phyloP scores from a whole-genome alignment of 2,113 vertebrate species.

The Connochaetes taurinus region DNA sequence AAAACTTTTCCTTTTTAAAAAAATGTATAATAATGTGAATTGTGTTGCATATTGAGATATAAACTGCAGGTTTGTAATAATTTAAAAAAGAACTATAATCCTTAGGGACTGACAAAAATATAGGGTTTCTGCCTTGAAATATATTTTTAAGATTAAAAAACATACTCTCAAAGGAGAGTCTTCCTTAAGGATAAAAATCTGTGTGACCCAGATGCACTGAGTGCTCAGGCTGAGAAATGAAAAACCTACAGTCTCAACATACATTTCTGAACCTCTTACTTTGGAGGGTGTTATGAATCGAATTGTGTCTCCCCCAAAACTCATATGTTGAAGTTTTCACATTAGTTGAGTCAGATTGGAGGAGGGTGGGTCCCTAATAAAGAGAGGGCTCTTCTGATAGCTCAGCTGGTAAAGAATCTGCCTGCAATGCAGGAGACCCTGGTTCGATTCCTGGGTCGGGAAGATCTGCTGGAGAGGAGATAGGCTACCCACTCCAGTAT shows the following conservation, averaged over 20 bases:
- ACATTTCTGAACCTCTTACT: neutral
- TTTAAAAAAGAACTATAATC: neutral
- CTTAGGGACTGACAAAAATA: neutral
- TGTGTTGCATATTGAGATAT: neutral
- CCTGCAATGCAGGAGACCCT: neutral
- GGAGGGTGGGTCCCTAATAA: neutral
- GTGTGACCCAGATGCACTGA: neutral
- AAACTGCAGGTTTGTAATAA: neutral
- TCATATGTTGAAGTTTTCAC: neutral
- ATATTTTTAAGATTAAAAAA: conserved; percentile 22
- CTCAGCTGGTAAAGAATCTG: neutral
- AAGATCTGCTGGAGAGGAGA: neutral
- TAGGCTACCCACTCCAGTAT: neutral
- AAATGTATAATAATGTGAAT: neutral
- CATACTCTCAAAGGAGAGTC: neutral
- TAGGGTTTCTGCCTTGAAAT: conserved; percentile 5
- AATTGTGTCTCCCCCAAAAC: neutral
- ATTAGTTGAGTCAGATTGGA: neutral
- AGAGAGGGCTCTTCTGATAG: neutral
- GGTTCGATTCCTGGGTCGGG: neutral
- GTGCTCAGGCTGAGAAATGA: neutral
- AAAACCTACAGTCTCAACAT: neutral
- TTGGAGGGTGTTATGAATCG: neutral
- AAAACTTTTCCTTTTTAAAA: neutral
- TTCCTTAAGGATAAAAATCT: conserved; percentile 12